A percentile compares a stretch with the other conserved stretches of the same genome.
These are phyloP conservation scores for Hesperia comma DNA, from an alignment of 2,888 invertebrate species.

Conservation along the genomic window DNA sequence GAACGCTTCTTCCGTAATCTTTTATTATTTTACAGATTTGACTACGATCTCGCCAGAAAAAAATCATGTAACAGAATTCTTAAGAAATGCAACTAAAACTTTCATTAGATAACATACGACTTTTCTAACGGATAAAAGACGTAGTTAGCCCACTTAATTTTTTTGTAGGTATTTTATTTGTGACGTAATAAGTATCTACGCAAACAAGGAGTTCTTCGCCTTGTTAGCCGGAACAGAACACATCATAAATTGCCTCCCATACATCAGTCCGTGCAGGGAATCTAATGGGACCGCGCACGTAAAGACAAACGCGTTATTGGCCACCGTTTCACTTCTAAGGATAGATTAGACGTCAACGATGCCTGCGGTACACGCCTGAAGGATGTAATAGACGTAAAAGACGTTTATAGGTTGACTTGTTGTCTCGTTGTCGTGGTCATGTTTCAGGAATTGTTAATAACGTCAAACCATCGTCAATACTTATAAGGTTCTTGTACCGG, in stretches of 20 bases:
- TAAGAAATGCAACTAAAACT: too few relatives aligned
- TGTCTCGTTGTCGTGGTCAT: background rate
- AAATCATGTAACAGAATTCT: too few relatives aligned
- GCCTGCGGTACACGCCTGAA: conserved; percentile 4
- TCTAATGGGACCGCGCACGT: background rate
- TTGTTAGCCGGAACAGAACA: conserved; percentile 15
- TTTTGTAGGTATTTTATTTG: background rate
- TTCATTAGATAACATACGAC: too few relatives aligned
- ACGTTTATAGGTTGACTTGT: conserved; percentile 21
- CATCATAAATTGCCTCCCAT: conserved; percentile 5
- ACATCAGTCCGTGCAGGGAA: conserved; percentile 11
- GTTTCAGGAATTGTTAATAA: conserved; percentile 4
- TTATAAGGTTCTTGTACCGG: background rate
- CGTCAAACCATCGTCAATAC: background rate
- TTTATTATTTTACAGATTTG: too few relatives aligned
- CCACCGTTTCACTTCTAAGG: conserved; percentile 27
- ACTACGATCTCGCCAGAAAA: too few relatives aligned
- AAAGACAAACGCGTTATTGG: conserved; percentile 16
- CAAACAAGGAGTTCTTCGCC: conserved; percentile 11
- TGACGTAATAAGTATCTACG: background rate
- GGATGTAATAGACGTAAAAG: conserved; percentile 11
- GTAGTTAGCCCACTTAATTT: background rate
- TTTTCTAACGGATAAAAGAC: background rate
- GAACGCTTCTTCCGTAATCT: too few relatives aligned
- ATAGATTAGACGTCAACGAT: conserved; percentile 18